Base-by-base conservation (phyloP, 2,113 vertebrate species). In the Nannobrachium achirus region DNA sequence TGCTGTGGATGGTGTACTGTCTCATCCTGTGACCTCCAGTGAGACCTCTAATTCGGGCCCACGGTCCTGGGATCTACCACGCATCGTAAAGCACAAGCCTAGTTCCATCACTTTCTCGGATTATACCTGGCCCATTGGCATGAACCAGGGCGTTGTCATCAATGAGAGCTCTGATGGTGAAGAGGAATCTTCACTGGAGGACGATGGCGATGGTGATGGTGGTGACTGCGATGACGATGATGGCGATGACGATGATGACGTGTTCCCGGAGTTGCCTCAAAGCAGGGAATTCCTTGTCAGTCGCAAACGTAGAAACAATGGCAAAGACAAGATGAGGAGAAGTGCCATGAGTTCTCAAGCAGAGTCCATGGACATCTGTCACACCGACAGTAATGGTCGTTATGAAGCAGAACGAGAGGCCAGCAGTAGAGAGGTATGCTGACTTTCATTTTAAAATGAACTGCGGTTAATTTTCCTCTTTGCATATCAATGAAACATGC, bases 51-150 rank as follows among this genome's bases (percentile, higher is more conserved):
- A 56, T 25, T 42, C 68, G 20, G 75, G 11, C 20, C 58, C 3
- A 42, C 73, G 50, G 57, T 14, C 58, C 33, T 61, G 25, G 14
- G 79, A 91, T 52, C 80, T 89, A 1, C 87, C 82, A 2, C 84
- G 87, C 78, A 76, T 94, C 13, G 83, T 95, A 51, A 93, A 91
- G 64, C 88, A 93, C 78, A 92, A 93, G 71, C 79, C 78, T 11
- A 92, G 88, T 69, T 89, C 88, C 66, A 93, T 94, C 69, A 74
- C 92, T 2, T 96, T 95, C 85, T 87, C 89, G 16, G 89, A 94
- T 63, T 78, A 67, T 0, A 33, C 64, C 46, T 51, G 40, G 25
- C 45, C 72, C 41, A 33, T n/a, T 15, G 56, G n/a, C n/a, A 6
- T 33, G 0, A 70, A 70, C 18, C 44, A 57, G 65, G 77, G 71